Percentiles rank a stretch among this genome's conserved stretches.
Conservation (phyloP, 2,888 invertebrate species). For the Drosophila imparisetae region DNA sequence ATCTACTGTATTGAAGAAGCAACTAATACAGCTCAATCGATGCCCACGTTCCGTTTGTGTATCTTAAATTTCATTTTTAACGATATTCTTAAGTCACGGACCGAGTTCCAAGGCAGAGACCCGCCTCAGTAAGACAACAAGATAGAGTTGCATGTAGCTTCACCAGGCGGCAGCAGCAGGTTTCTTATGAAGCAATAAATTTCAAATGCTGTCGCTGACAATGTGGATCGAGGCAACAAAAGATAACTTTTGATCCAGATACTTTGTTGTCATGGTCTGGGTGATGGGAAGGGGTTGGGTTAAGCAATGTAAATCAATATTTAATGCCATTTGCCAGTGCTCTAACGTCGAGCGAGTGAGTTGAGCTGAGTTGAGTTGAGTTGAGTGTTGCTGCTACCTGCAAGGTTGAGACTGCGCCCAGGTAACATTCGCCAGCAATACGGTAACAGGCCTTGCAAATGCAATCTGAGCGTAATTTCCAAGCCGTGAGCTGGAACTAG, state of each 20-base stretch:
- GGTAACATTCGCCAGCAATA: slow-evolving; percentile 39
- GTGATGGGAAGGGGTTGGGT: slow-evolving; percentile 1
- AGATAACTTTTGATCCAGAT: slow-evolving; percentile 56
- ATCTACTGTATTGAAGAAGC: background rate
- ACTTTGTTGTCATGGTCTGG: slow-evolving; percentile 28
- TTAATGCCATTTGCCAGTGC: slow-evolving; percentile 31
- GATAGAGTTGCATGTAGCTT: slow-evolving; percentile 41
- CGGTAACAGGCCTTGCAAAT: slow-evolving; percentile 54
- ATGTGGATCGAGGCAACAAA: slow-evolving; percentile 42
- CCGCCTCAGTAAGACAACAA: background rate
- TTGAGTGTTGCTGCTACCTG: slow-evolving; percentile 35
- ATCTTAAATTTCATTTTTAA: slow-evolving; percentile 12
- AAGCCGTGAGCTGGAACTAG: slow-evolving; percentile 65
- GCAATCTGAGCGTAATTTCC: slow-evolving; percentile 65
- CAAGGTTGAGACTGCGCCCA: slow-evolving; percentile 55
- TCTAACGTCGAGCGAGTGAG: slow-evolving; percentile 31
- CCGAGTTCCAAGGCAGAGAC: slow-evolving; percentile 10
- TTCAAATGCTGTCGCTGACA: slow-evolving; percentile 46
- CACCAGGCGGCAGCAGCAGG: slow-evolving; percentile 43
- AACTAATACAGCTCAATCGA: background rate
- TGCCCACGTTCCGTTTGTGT: background rate
- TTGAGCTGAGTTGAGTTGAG: slow-evolving; percentile 13
- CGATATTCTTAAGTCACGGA: slow-evolving; percentile 7
- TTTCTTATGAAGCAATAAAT: slow-evolving; percentile 75
- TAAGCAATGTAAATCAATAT: slow-evolving; percentile 51